These are phyloP conservation scores for Sylvicola fuscatus DNA, from an alignment of 2,888 invertebrate genomes.

Conservation along the genomic window DNA sequence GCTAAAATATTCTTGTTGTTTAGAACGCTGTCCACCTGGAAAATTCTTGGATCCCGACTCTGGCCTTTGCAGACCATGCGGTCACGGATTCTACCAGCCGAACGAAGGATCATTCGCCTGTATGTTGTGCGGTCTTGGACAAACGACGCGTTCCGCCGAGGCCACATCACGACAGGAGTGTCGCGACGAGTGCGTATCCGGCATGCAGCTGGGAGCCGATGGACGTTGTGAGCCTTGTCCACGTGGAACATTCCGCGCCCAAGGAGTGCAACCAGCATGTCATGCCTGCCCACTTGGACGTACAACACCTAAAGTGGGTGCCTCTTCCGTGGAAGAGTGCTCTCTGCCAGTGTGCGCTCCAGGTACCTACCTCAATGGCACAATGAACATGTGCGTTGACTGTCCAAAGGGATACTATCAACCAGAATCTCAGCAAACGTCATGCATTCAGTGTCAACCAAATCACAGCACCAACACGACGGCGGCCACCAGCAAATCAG, in stretches of 20 bases:
- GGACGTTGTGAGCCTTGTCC: constrained; percentile 89
- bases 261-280: constrained; percentile 77
- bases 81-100: constrained; percentile 85
- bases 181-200: constrained; percentile 63
- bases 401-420: constrained; percentile 86
- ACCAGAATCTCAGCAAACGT: constrained; percentile 68
- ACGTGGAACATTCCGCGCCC: constrained; percentile 65
- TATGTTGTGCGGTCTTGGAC: constrained; percentile 69
- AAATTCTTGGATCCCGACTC: constrained; percentile 82
- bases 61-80: constrained; percentile 78
- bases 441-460: constrained; percentile 70
- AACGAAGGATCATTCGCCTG: constrained; percentile 81
- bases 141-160: constrained; percentile 78
- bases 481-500: constrained; percentile 62
- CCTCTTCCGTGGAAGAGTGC: constrained; percentile 73
- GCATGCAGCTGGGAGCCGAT: constrained; percentile 65
- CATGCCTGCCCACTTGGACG: constrained; percentile 71
- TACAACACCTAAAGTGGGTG: constrained; percentile 72
- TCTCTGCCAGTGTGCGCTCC: constrained; percentile 73
- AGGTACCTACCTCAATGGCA: constrained; percentile 69
- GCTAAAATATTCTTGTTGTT: neutral
- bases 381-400: constrained; percentile 63
- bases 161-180: constrained; percentile 75
- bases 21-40: constrained; percentile 80
- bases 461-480: constrained; percentile 73